Base-by-base conservation (phyloP, 2,113 vertebrate genomes). In the Danionella cerebrum region DNA sequence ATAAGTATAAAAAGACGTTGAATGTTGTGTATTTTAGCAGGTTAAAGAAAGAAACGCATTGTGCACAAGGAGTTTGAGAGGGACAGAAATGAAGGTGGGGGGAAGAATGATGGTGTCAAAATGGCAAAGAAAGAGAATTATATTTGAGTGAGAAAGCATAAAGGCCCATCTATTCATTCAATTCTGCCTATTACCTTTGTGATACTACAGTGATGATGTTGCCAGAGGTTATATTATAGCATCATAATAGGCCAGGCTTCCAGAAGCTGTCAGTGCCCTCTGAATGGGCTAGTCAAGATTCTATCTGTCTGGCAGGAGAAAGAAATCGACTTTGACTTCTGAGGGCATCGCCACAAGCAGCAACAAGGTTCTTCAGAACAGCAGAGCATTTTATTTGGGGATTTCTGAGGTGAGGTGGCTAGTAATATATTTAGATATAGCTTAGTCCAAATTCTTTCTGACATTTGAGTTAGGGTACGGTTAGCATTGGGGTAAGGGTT, bases 261-360 rank as follows among this genome's bases (percentile, higher is more conserved):
- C 73, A 69, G 71, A 31, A 71, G 70, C 62, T 69, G 76, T 67
- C 66, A 38, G 70, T 55, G 76, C 77, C 75, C 70, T 39, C 51
- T 78, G 74, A 78, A 78, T 84, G 82, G 84, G 75, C 81, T 80
- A 76, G 85, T 88, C 86, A 83, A 75, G 84, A 85, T 84, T 84
- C 80, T 78, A 84, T 85, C 85, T 81, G 72, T 41, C 74, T 58
- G 75, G 65, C 69, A 79, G 72, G 70, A 57, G 74, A 79, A 79
- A 72, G 82, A 85, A 88, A 85, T 86, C 78, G 81, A 85, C 82
- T 79, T 73, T 85, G 79, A 84, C 80, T 84, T 71, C 35, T 51
- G 68, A 84, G 72, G 85, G 85, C 82, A 84, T 65, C 33, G 54
- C 53, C 64, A 52, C 52, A 44, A 12, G 70, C 73, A 76, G 80